phyloP scores from a whole-genome alignment of 2,888 invertebrate genomes.

The Caenorhabditis sulstoni region DNA sequence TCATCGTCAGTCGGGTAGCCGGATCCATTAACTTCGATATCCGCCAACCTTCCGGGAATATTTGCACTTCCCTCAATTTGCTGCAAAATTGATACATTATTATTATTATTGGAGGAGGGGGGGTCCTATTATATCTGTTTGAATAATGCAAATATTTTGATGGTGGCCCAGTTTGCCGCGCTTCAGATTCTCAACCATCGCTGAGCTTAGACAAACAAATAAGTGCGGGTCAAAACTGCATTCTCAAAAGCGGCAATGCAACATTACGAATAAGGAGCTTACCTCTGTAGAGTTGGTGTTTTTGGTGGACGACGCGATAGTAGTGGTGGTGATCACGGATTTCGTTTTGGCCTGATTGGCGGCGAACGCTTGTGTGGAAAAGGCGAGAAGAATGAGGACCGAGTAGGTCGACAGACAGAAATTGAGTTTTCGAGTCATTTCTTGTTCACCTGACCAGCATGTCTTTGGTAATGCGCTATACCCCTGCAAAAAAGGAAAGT shows the following conservation, averaged over 20 bases:
- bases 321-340: conserved; percentile 8
- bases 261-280: not conserved
- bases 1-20: conserved; percentile 72
- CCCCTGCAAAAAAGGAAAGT: conserved; percentile 36
- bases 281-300: conserved; percentile 24
- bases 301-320: conserved; percentile 3
- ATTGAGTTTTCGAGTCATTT: conserved; percentile 46
- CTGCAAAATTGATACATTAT: conserved; percentile 41
- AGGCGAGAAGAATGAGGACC: conserved; percentile 50
- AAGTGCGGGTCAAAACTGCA: conserved; percentile 28
- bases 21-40: conserved; percentile 59
- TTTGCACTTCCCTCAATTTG: conserved; percentile 62
- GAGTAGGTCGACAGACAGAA: conserved; percentile 49
- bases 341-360: conserved; percentile 55
- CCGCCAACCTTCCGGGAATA: conserved; percentile 44
- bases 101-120: conserved; percentile 18
- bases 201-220: conserved; percentile 43
- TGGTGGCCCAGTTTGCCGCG: conserved; percentile 22
- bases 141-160: conserved; percentile 60
- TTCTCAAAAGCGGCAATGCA: conserved; percentile 28
- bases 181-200: conserved; percentile 42
- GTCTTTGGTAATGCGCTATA: conserved; percentile 50
- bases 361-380: conserved; percentile 55
- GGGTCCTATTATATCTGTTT: conserved; percentile 44
- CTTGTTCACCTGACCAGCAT: conserved; percentile 55